Percentiles rank a stretch among this genome's conserved stretches.
phyloP scores from a whole-genome alignment of 2,797 vertebrate genomes.

The Lepus oiostolus region DNA sequence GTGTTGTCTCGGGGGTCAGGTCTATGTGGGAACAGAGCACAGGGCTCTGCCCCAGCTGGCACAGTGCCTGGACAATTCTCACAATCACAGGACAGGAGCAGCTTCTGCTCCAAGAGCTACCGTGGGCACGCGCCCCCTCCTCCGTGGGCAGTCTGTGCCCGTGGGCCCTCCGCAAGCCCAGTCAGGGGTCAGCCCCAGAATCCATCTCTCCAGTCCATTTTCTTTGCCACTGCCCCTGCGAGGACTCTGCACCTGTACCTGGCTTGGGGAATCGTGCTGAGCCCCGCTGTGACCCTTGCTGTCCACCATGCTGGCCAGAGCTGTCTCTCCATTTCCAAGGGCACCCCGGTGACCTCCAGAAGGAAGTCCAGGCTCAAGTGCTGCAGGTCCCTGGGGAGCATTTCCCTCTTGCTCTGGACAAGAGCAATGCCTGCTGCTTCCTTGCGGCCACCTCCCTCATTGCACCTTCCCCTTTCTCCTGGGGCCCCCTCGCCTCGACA shows the following conservation, averaged over 20 bases:
- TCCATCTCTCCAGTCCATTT: neutral
- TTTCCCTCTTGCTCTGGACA: neutral
- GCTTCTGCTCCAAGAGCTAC: accelerated
- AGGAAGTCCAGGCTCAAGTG: neutral
- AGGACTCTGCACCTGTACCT: too few species aligned
- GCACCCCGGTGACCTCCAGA: too few species aligned
- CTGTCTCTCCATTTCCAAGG: neutral
- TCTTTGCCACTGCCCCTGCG: accelerated
- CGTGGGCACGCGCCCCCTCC: neutral
- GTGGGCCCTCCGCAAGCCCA: neutral
- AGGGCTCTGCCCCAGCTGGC: neutral
- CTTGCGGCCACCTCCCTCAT: neutral
- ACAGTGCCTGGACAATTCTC: neutral
- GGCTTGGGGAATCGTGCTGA: too few species aligned
- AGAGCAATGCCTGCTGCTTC: accelerated
- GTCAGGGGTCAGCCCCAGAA: neutral
- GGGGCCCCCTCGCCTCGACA: too few species aligned
- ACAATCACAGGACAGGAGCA: neutral
- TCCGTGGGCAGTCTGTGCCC: too few species aligned
- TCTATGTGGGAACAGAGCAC: neutral
- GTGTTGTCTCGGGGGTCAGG: neutral
- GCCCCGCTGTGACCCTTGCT: neutral
- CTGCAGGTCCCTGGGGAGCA: accelerated
- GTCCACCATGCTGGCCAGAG: accelerated
- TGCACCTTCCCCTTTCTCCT: neutral